Percentiles rank a stretch among this genome's conserved stretches.
Conservation (phyloP, 2,113 vertebrate genomes). For the Brachypteracias leptosomus region DNA sequence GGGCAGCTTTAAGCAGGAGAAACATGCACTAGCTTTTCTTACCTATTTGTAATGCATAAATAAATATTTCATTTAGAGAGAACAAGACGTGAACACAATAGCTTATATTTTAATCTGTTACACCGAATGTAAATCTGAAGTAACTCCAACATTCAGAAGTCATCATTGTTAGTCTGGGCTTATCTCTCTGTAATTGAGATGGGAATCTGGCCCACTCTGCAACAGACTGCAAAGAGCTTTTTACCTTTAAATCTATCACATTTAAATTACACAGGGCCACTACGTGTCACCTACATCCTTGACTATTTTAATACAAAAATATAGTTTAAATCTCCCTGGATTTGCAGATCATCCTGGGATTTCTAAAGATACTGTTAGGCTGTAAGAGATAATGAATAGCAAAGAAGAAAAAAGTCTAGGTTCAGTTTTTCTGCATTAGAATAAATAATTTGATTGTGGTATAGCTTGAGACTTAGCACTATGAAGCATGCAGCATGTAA, state of each 20-base stretch:
- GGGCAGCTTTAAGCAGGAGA: background rate
- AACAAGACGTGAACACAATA: background rate
- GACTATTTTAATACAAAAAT: conserved; percentile 66
- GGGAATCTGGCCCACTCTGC: conserved; percentile 15
- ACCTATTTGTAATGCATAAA: background rate
- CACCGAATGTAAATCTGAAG: background rate
- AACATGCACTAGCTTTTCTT: background rate
- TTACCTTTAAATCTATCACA: conserved; percentile 50
- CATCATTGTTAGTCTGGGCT: background rate
- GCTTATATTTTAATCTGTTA: conserved; percentile 8
- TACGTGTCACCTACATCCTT: conserved; percentile 26
- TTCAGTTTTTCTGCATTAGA: background rate
- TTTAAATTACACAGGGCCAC: conserved; percentile 48
- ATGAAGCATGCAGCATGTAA: rapidly evolving
- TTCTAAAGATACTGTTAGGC: conserved; percentile 41
- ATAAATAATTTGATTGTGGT: background rate
- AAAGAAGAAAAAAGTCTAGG: background rate
- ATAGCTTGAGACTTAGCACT: background rate
- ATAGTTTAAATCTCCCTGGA: conserved; percentile 53
- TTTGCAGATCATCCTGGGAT: conserved; percentile 45
- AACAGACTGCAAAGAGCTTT: conserved; percentile 29
- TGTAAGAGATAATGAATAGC: conserved; percentile 30
- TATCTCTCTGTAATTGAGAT: conserved; percentile 14
- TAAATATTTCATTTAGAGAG: conserved; percentile 44
- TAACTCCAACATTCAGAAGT: conserved; percentile 18